Evolutionary conservation across 2,888 invertebrate species (phyloP), one percentile per base, ranked within the genome.

Genomic region (Tridacna crocea): DNA sequence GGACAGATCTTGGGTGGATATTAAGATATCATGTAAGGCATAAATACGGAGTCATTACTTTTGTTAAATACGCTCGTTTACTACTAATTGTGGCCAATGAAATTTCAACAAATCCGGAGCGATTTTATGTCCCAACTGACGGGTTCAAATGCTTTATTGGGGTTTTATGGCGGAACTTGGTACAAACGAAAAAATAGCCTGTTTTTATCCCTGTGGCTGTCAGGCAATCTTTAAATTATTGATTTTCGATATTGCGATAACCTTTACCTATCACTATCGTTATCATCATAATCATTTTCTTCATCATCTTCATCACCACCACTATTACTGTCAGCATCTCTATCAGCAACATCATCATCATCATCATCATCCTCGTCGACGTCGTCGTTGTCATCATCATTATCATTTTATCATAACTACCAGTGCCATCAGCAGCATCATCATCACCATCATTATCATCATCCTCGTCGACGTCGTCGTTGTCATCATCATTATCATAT

Each of bases 11-110:
- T 0, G 73, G 73, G 60, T 60, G 36, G 73, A 60, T 60, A 85
- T 82, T 80, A 83, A 83, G 82, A 78, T 78, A 85, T 85, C 82
- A 79, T 80, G 73, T 77, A 74, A 65, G 72, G 73, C 65, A 82
- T 75, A 79, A 68, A 76, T 72, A 83, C 58, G 73, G 80, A 82
- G 61, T 83, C 80, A 85, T 83, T 83, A 83, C 68, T 80, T 80
- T 85, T 82, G 70, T 70, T 85, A 80, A 82, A 79, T 80, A 79
- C 83, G 73, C 73, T 77, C 73, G 82, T 85, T 79, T 77, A 60
- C 61, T 19, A 61, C 79, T 77, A 80, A 83, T 80, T 83, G 77
- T 77, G 72, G 80, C 26, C 77, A 80, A 83, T 80, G 76, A 73
- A 85, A 85, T 51, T 70, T 70, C 70, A 70, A 70, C 70, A 70